Base-by-base conservation (phyloP, 1,140 invertebrate species). In the Hylaeus anthracinus region DNA sequence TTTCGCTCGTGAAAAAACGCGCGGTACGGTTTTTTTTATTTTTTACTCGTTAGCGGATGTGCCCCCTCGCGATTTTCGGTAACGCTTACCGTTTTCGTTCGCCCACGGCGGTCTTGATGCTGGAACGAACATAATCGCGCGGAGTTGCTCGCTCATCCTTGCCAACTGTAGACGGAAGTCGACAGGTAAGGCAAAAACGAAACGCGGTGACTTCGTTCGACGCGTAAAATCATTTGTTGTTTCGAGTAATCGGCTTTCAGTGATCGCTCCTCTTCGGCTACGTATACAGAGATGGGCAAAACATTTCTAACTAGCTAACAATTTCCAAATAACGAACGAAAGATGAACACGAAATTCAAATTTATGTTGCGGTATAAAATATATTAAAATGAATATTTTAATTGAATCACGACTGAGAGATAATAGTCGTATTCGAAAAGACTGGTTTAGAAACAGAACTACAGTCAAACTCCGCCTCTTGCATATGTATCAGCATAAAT, bases 101-200 rank as follows among this genome's bases (percentile, higher is more conserved):
- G 78, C n/a, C n/a, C 45, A 14, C 5, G 55, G 37, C 45, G n/a
- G 14, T 61, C 72, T 74, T 60, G 43, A 67, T 60, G 78, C 72
- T 67, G 78, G 64, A 43, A 61, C 71, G 63, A 74, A 26, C 43
- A 45, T 26, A 48, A 10, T 65, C 51, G 51, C 43, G 45, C 51
- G 61, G 77, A 48, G n/a, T 56, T 39, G 10, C 67, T 41, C 60
- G 39, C 39, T 80, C 56, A n/a, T 78, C 37, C 12, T 72, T 51
- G 37, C 39, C 53, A 14, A 60, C 9, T n/a, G 64, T 75, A 75
- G 64, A 74, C 71, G 64, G 53, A 61, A 66, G 45, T 51, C 71
- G 72, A 80, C 64, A 80, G 72, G 78, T 80, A 80, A 74, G 64
- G 63, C 37, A 45, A 26, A 48, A 26, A 5, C 2, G 14, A 67